Base-by-base conservation (phyloP, 1,140 invertebrate species). In the Onthophagus taurus region DNA sequence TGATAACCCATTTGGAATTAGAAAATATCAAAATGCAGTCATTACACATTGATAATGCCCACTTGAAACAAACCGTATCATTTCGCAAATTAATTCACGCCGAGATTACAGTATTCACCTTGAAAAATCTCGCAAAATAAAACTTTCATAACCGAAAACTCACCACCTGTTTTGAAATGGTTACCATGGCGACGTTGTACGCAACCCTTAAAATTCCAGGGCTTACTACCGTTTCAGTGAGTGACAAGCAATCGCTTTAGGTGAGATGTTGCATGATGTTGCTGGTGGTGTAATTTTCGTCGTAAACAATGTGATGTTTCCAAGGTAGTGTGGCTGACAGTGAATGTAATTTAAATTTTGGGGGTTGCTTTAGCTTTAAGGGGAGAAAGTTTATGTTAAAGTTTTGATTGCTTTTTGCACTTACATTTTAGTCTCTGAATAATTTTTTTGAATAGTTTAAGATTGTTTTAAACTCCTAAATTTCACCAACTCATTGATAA, bases 251-350 rank as follows among this genome's bases (percentile, higher is more conserved):
- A 36, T 36, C 34, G 34, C 34, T 36, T 36, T n/a, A 21, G 34
- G 34, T 36, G 34, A 36, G 34, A 36, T 36, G 34, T 36, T 36
- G 34, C 34, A 36, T 36, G 34, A 14, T 36, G 34, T 36, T 36
- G 34, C 23, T 20, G 23, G 34, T 36, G 11, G 34, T 36, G 34
- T 36, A 13, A 36, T 36, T 36, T 36, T 20, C 34, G 34, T 20
- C 34, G n/a, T n/a, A 36, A 36, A 36, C 34, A 36, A 36, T 21
- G 34, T 36, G 34, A 36, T n/a, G 2, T 17, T 20, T 13, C 19
- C 34, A 18, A 36, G 34, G 34, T 36, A 36, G n/a, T n/a, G n/a
- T n/a, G n/a, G n/a, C n/a, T n/a, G n/a, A n/a, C n/a, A n/a, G n/a
- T n/a, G n/a, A n/a, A n/a, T n/a, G n/a, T n/a, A n/a, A n/a, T n/a